A percentile compares a stretch with the other conserved stretches of the same genome.
Conservation (phyloP, 2,113 vertebrate genomes). For the Chaetorhynchus papuensis region DNA sequence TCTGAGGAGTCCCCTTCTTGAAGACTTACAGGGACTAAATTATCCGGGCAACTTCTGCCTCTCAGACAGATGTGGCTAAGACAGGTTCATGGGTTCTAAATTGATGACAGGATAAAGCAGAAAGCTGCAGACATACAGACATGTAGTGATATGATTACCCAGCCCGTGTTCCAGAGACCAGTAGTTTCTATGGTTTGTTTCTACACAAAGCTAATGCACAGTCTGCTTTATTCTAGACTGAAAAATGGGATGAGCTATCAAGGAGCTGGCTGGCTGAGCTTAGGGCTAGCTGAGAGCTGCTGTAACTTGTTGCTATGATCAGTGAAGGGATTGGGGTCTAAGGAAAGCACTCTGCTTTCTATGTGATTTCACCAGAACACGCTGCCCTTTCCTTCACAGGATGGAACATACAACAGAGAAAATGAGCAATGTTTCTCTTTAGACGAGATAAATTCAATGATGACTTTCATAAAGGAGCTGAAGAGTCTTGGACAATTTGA, state of each 20-base stretch:
- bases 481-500: slow-evolving; percentile 80
- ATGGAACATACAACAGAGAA: slow-evolving; percentile 67
- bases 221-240: neutral
- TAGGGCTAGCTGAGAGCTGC: neutral
- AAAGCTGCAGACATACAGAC: neutral
- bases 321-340: neutral
- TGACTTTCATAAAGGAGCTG: slow-evolving; percentile 81
- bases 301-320: neutral
- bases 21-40: neutral
- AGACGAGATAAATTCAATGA: slow-evolving; percentile 76
- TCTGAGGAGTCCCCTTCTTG: neutral
- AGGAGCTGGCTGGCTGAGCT: neutral
- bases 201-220: neutral
- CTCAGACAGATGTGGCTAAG: neutral
- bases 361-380: neutral
- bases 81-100: neutral
- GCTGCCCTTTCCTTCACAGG: slow-evolving; percentile 60
- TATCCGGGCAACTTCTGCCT: neutral
- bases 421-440: slow-evolving; percentile 72
- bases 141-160: accelerated
- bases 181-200: neutral
- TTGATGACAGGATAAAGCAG: neutral
- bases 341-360: neutral
- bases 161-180: neutral
- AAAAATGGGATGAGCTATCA: neutral